phyloP scores from a whole-genome alignment of 2,888 invertebrate species.

The Melanchra persicariae region DNA sequence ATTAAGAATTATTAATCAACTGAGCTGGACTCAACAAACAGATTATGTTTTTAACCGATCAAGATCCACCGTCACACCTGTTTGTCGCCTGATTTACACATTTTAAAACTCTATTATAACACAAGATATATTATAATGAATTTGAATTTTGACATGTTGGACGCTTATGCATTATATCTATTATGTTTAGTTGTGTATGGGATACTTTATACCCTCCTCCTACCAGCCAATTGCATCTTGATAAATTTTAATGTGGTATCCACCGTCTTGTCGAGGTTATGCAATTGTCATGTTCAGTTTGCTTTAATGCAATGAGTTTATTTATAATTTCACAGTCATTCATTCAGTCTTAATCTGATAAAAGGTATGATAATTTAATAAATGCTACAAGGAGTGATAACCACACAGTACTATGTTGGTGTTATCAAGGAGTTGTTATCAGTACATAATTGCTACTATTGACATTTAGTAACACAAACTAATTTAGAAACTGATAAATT shows the following conservation, averaged over 20 bases:
- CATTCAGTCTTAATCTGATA: conserved; percentile 26
- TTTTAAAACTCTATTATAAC: too few relatives aligned
- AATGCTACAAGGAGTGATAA: conserved; percentile 23
- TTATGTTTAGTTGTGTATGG: not conserved
- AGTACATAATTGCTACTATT: conserved; percentile 35
- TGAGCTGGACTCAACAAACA: too few relatives aligned
- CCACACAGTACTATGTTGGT: not conserved
- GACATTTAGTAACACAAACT: not conserved
- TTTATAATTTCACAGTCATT: conserved; percentile 8
- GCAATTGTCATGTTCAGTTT: not conserved
- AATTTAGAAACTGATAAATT: conserved; percentile 13
- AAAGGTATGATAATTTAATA: conserved; percentile 10
- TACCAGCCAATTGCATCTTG: too few relatives aligned
- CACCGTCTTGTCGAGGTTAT: not conserved
- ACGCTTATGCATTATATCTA: too few relatives aligned
- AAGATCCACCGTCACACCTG: too few relatives aligned
- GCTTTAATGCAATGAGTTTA: not conserved
- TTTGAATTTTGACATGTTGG: too few relatives aligned
- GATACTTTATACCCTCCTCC: too few relatives aligned
- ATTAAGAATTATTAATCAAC: too few relatives aligned
- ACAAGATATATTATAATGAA: too few relatives aligned
- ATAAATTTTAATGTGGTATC: too few relatives aligned
- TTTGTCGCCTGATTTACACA: too few relatives aligned
- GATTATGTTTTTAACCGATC: too few relatives aligned
- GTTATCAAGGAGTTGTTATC: conserved; percentile 30